Evolutionary conservation across 2,888 invertebrate genomes (phyloP).

Genomic region (Drosophila phalerata): DNA sequence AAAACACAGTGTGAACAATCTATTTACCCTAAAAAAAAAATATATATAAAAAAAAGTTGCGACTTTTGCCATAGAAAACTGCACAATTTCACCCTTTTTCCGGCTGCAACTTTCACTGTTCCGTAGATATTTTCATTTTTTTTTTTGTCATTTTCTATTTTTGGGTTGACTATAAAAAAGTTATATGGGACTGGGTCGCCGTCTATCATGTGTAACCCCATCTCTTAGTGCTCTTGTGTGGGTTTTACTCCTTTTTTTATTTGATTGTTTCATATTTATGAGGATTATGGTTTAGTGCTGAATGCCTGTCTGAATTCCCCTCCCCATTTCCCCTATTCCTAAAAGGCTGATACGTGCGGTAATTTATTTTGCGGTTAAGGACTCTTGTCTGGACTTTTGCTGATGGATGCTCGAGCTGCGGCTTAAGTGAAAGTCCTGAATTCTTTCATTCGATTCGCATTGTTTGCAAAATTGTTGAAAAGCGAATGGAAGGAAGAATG

Average conservation of each 20-base stretch:
- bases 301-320: slow-evolving; percentile 27
- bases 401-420: slow-evolving; percentile 42
- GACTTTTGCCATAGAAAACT: slow-evolving; percentile 51
- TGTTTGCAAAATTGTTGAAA: slow-evolving; percentile 55
- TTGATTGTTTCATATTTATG: slow-evolving; percentile 81
- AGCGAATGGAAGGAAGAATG: slow-evolving; percentile 37
- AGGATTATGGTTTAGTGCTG: slow-evolving; percentile 72
- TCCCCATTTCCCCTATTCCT: slow-evolving; percentile 1
- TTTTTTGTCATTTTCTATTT: slow-evolving; percentile 11
- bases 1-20: slow-evolving; percentile 66
- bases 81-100: slow-evolving; percentile 67
- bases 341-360: slow-evolving; percentile 62
- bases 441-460: slow-evolving; percentile 47
- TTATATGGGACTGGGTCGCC: slow-evolving; percentile 33
- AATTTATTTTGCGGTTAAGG: slow-evolving; percentile 69
- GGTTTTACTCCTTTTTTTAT: slow-evolving; percentile 58
- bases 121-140: slow-evolving; percentile 13
- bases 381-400: slow-evolving; percentile 32
- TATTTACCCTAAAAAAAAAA: slow-evolving; percentile 53
- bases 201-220: slow-evolving; percentile 28
- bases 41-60: slow-evolving; percentile 29
- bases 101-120: slow-evolving; percentile 55
- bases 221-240: slow-evolving; percentile 31
- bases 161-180: slow-evolving; percentile 52
- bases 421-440: slow-evolving; percentile 67